phyloP scores from a whole-genome alignment of 2,797 vertebrate genomes.

The Centropyge bicolor region DNA sequence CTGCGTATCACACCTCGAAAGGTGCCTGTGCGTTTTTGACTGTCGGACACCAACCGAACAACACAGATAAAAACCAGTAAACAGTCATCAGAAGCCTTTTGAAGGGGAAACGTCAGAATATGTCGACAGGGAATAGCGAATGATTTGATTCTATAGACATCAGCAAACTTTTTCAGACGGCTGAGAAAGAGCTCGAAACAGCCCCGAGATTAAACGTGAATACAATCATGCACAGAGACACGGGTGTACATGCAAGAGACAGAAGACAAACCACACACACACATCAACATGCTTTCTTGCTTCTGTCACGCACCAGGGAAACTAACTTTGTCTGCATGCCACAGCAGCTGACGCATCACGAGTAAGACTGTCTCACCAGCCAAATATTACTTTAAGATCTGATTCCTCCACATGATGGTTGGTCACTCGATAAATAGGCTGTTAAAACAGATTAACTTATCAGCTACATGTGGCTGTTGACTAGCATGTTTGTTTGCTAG shows the following conservation, averaged over 20 bases:
- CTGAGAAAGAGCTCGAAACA: slow-evolving; percentile 6
- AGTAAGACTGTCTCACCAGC: slow-evolving; percentile 2
- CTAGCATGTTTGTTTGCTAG: neutral
- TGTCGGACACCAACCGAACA: slow-evolving; percentile 23
- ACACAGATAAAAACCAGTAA: slow-evolving; percentile 43
- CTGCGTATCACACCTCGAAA: slow-evolving; percentile 14
- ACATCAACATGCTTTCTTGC: slow-evolving; percentile 40
- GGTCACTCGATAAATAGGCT: neutral
- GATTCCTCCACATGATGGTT: slow-evolving; percentile 4
- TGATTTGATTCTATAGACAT: slow-evolving; percentile 21
- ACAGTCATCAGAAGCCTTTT: slow-evolving; percentile 67
- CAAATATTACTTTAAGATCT: neutral
- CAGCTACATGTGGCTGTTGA: slow-evolving; percentile 11
- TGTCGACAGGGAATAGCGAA: slow-evolving; percentile 6
- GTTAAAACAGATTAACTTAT: slow-evolving; percentile 6
- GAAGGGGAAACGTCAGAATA: slow-evolving; percentile 21
- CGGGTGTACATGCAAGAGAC: slow-evolving; percentile 69
- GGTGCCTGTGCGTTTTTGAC: slow-evolving; percentile 46
- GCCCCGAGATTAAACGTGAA: slow-evolving; percentile 41
- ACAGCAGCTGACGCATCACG: slow-evolving; percentile 14
- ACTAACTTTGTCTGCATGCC: slow-evolving; percentile 8
- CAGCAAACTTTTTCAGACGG: slow-evolving; percentile 27
- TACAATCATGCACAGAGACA: slow-evolving; percentile 72
- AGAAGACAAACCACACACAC: slow-evolving; percentile 42
- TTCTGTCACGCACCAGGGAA: slow-evolving; percentile 20